phyloP scores from a whole-genome alignment of 2,888 invertebrate species.

The Lomographa bimaculata region DNA sequence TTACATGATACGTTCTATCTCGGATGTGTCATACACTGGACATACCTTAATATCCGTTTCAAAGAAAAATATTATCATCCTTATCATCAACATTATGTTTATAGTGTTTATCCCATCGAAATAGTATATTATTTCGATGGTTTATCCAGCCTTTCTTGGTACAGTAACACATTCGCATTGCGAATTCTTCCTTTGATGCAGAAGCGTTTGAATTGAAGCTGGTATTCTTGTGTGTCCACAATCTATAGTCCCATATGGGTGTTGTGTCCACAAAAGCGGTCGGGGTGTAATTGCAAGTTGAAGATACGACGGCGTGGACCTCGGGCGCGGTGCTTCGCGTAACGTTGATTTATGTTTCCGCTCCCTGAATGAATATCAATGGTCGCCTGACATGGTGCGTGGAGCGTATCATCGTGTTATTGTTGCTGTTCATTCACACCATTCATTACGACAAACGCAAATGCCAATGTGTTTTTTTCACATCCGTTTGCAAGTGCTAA shows the following conservation, averaged over 20 bases:
- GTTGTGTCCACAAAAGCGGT: conserved; percentile 30
- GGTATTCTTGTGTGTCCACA: not conserved
- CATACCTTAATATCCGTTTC: not conserved
- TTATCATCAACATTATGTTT: too few relatives aligned
- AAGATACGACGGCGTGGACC: conserved; percentile 40
- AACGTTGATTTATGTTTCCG: conserved; percentile 76
- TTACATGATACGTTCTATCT: conserved; percentile 36
- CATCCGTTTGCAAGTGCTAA: conserved; percentile 30
- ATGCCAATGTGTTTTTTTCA: conserved; percentile 39
- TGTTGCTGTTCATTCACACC: conserved; percentile 63
- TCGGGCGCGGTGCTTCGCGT: conserved; percentile 49
- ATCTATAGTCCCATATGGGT: conserved; percentile 3
- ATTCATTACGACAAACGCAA: conserved; percentile 51
- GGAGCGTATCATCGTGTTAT: conserved; percentile 44
- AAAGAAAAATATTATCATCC: too few relatives aligned
- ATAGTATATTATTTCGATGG: too few relatives aligned
- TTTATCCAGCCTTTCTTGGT: too few relatives aligned
- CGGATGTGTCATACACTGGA: conserved; percentile 19
- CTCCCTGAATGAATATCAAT: conserved; percentile 73
- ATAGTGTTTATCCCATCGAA: too few relatives aligned
- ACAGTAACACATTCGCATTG: too few relatives aligned
- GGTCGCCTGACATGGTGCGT: conserved; percentile 62
- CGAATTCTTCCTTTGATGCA: too few relatives aligned
- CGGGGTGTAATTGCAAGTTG: conserved; percentile 28
- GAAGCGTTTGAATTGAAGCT: conserved; percentile 1